These are phyloP conservation scores for Falcunculus frontatus DNA, from an alignment of 2,113 vertebrate species.

Conservation along the genomic window DNA sequence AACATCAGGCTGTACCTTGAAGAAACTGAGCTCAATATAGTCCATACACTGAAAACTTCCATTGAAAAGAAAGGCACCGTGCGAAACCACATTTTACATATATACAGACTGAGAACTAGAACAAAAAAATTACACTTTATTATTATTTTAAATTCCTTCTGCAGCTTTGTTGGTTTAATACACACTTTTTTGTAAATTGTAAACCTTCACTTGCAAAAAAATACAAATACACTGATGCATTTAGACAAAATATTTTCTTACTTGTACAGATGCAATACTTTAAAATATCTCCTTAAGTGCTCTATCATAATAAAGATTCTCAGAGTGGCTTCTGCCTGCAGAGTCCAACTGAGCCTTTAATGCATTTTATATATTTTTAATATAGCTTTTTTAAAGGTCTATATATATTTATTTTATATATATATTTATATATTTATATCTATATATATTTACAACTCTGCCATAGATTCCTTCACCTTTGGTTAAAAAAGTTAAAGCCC, in stretches of 20 bases:
- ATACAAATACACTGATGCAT: constrained; percentile 94
- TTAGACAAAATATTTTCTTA: constrained; percentile 95
- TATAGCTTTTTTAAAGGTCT: constrained; percentile 84
- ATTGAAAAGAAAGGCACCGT: constrained; percentile 83
- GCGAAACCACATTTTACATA: constrained; percentile 80
- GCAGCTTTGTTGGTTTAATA: constrained; percentile 84
- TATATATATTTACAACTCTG: constrained; percentile 88
- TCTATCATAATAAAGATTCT: constrained; percentile 84
- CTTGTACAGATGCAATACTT: constrained; percentile 94
- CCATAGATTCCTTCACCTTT: constrained; percentile 88
- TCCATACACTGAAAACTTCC: constrained; percentile 75
- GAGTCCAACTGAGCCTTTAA: constrained; percentile 88
- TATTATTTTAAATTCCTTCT: constrained; percentile 79
- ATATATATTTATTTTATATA: constrained; percentile 79
- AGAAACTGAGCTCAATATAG: constrained; percentile 68
- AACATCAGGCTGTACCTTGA: constrained; percentile 77
- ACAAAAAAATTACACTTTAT: constrained; percentile 78
- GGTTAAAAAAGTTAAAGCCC: constrained; percentile 88
- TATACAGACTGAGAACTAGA: constrained; percentile 80
- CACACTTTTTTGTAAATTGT: constrained; percentile 95
- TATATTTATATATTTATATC: constrained; percentile 81
- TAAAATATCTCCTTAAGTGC: constrained; percentile 91
- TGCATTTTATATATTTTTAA: constrained; percentile 86
- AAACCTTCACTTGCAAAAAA: constrained; percentile 97
- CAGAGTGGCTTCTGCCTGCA: constrained; percentile 94